Conservation (phyloP, 2,113 vertebrate genomes). For the Dolichotis patagonum region DNA sequence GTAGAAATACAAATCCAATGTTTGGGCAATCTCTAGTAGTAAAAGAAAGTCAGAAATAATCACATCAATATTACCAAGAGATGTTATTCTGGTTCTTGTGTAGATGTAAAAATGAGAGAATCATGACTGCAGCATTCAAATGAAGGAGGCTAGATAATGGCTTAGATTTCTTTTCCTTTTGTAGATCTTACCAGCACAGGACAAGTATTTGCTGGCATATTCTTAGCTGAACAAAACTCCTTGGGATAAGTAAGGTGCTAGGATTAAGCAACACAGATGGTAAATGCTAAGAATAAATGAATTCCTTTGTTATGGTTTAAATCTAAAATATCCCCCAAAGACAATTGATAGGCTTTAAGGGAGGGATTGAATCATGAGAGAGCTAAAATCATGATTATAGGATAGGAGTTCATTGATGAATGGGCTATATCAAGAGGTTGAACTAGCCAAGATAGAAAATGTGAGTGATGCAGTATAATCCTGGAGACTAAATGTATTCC, state of each 20-base stretch:
- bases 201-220: background rate
- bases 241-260: background rate
- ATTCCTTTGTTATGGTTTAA: background rate
- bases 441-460: background rate
- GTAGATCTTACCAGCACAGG: background rate
- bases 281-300: slow-evolving; percentile 7
- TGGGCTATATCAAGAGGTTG: background rate
- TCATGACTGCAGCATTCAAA: background rate
- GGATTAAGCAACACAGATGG: slow-evolving; percentile 19
- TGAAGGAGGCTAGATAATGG: background rate
- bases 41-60: background rate
- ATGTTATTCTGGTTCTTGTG: slow-evolving; percentile 22
- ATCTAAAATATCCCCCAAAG: background rate
- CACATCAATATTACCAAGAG: background rate
- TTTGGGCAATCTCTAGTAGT: background rate
- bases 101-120: background rate
- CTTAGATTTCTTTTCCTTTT: slow-evolving; percentile 8
- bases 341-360: background rate
- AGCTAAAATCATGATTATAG: background rate
- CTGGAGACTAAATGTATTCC: background rate
- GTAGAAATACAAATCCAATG: slow-evolving; percentile 15
- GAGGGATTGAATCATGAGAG: background rate
- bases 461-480: background rate
- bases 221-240: background rate
- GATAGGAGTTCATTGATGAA: background rate